Evolutionary conservation across 2,888 invertebrate genomes (phyloP).

Genomic region (Diplolepis rosae): DNA sequence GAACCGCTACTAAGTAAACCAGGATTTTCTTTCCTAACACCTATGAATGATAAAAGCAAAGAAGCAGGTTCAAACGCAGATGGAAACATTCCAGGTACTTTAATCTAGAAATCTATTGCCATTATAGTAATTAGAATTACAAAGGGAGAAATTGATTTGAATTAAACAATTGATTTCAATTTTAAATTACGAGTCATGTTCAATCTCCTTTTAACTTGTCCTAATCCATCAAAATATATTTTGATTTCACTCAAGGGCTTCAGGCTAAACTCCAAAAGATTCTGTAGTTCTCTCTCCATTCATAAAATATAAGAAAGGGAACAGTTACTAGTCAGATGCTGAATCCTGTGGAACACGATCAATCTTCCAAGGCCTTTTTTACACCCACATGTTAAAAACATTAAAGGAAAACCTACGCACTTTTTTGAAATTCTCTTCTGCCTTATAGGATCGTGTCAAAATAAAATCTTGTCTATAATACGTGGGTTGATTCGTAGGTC

Average conservation of each 20-base stretch:
- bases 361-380: constrained; percentile 32
- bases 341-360: constrained; percentile 5
- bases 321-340: constrained; percentile 6
- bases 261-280: neutral
- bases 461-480: constrained; percentile 26
- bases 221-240: neutral
- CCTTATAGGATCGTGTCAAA: constrained; percentile 31
- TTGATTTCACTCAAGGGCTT: neutral
- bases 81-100: no score
- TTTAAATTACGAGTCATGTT: neutral
- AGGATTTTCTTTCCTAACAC: no score
- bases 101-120: no score
- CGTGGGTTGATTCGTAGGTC: constrained; percentile 39
- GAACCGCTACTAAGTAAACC: no score
- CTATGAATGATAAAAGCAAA: no score
- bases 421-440: constrained; percentile 30
- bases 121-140: no score
- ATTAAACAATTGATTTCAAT: neutral
- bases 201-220: neutral
- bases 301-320: neutral
- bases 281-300: neutral
- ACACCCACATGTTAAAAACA: constrained; percentile 31
- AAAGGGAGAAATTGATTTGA: no score
- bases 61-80: no score
- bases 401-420: constrained; percentile 47